phyloP scores from a whole-genome alignment of 1,140 invertebrate species.

The Ceratina japonica region DNA sequence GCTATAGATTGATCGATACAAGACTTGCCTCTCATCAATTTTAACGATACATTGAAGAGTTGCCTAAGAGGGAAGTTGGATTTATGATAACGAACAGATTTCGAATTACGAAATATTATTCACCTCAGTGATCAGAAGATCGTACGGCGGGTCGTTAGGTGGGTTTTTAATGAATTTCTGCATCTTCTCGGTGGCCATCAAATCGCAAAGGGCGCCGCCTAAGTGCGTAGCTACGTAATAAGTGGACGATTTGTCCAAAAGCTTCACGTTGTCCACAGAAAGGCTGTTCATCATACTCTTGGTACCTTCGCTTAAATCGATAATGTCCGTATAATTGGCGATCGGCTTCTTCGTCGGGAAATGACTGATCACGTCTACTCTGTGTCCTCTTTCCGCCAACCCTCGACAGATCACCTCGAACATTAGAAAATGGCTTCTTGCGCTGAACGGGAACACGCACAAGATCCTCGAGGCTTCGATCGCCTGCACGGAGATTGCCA shows the following conservation, averaged over 20 bases:
- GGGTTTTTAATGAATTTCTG: constrained; percentile 63
- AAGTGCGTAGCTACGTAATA: not conserved
- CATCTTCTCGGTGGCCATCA: constrained; percentile 38
- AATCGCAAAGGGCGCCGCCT: constrained; percentile 43
- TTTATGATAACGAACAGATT: too few relatives aligned
- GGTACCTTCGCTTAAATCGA: constrained; percentile 15
- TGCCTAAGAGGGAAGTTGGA: too few relatives aligned
- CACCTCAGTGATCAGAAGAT: constrained; percentile 66
- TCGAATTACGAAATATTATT: constrained; percentile 10
- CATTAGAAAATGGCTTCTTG: constrained; percentile 68
- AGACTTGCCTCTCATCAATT: too few relatives aligned
- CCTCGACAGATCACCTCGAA: constrained; percentile 65
- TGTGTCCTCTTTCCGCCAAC: constrained; percentile 67
- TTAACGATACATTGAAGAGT: too few relatives aligned
- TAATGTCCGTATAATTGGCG: constrained; percentile 64
- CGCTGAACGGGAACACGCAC: constrained; percentile 62
- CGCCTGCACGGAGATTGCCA: not conserved
- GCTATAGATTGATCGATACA: too few relatives aligned
- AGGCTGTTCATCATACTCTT: constrained; percentile 8
- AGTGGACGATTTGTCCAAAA: not conserved
- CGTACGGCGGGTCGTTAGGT: constrained; percentile 66
- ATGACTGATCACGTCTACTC: constrained; percentile 66
- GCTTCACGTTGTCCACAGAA: not conserved
- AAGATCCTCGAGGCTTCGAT: constrained; percentile 59
- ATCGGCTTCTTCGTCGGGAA: constrained; percentile 51